These are phyloP conservation scores for Dichetophora obliterata DNA, from an alignment of 2,888 invertebrate species.

Conservation along the genomic window DNA sequence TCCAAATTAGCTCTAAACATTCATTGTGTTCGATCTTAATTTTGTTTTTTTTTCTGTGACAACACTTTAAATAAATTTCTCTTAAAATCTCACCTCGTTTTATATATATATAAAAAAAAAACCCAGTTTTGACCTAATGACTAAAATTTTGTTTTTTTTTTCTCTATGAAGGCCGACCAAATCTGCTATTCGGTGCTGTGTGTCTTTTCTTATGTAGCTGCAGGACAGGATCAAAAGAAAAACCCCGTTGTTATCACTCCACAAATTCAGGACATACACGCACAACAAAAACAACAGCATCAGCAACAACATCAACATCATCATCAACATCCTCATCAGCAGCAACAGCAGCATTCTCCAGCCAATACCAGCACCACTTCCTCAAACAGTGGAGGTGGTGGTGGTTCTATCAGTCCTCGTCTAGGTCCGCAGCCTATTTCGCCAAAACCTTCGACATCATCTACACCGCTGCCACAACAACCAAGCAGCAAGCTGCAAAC, in stretches of 20 bases:
- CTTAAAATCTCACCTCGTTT: not conserved
- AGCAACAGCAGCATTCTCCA: constrained; percentile 48
- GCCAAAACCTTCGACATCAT: constrained; percentile 44
- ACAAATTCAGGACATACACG: constrained; percentile 67
- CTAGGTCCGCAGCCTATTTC: constrained; percentile 49
- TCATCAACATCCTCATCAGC: constrained; percentile 59
- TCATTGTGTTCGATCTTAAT: not conserved
- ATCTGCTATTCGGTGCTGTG: constrained; percentile 99
- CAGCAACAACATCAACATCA: constrained; percentile 49
- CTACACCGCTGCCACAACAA: constrained; percentile 54
- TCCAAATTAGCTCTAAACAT: not conserved
- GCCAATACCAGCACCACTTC: constrained; percentile 25
- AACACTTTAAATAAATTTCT: not conserved
- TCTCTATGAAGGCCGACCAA: constrained; percentile 89
- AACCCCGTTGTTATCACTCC: constrained; percentile 67
- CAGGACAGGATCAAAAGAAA: constrained; percentile 84
- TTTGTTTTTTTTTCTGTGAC: not conserved
- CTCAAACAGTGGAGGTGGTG: constrained; percentile 2
- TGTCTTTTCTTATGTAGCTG: constrained; percentile 98
- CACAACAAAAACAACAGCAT: constrained; percentile 64
- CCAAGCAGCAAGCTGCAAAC: constrained; percentile 55
- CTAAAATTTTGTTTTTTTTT: constrained; percentile 1
- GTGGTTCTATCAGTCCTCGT: constrained; percentile 37
- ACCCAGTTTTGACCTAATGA: not conserved
- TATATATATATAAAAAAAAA: not conserved